Evolutionary conservation across 2,113 vertebrate species (phyloP).

Genomic region (Catharus fuscescens): DNA sequence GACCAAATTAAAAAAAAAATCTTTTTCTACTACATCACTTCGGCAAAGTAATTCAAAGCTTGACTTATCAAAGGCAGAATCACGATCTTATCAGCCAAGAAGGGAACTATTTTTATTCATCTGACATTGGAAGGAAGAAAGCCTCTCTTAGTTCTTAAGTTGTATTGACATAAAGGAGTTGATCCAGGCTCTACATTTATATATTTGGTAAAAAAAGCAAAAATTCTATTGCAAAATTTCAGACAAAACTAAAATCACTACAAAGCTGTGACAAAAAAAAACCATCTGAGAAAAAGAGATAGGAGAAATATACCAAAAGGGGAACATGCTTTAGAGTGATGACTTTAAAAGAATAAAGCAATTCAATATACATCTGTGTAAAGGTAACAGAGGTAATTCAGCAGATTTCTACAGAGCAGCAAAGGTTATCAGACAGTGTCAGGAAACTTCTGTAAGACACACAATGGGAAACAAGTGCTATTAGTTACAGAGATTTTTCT

Average conservation of each 20-base stretch:
- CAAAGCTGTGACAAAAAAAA: background rate
- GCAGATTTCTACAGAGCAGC: background rate
- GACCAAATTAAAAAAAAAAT: background rate
- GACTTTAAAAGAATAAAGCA: background rate
- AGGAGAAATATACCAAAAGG: background rate
- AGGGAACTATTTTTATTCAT: background rate
- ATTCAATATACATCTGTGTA: background rate
- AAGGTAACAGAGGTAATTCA: background rate
- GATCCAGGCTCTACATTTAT: background rate
- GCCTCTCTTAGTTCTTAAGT: background rate
- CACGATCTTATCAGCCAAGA: background rate
- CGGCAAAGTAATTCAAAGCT: background rate
- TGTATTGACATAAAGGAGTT: background rate
- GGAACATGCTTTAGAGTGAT: background rate
- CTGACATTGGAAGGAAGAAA: background rate
- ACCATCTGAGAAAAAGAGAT: background rate
- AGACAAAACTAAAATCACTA: background rate
- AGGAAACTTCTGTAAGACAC: background rate
- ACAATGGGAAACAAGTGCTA: background rate
- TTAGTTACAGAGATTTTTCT: background rate
- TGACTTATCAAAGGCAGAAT: background rate
- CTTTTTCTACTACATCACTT: background rate
- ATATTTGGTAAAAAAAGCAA: background rate
- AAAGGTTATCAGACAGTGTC: background rate
- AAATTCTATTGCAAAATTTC: background rate